Percentiles rank a stretch among this genome's conserved stretches.
These are phyloP conservation scores for Gobio occitaniae DNA, from an alignment of 2,797 vertebrate genomes.

Conservation along the genomic window DNA sequence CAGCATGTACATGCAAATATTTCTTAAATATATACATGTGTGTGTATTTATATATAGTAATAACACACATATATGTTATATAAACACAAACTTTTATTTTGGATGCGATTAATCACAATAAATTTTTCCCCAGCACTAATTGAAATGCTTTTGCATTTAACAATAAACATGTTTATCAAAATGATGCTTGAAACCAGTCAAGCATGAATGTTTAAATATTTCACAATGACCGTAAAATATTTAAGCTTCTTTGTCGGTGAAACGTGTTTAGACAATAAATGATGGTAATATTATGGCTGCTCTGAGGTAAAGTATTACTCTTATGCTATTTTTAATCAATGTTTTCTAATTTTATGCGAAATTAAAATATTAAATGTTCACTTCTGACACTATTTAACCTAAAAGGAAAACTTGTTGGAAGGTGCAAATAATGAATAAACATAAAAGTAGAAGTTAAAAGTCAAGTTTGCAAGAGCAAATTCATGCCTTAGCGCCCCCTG, in stretches of 20 bases:
- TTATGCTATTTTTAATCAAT: background rate
- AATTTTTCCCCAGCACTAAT: too few relatives aligned
- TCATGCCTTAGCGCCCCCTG: slow-evolving; percentile 58
- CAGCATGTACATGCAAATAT: too few relatives aligned
- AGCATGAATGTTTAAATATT: background rate
- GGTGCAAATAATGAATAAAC: background rate
- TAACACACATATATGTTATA: too few relatives aligned
- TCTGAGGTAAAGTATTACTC: background rate
- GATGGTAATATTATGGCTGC: background rate
- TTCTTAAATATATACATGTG: too few relatives aligned
- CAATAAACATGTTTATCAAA: background rate
- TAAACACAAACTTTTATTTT: too few relatives aligned
- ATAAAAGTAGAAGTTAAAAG: background rate
- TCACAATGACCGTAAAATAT: background rate
- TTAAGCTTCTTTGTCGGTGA: background rate
- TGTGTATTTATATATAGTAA: too few relatives aligned
- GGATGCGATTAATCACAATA: too few relatives aligned
- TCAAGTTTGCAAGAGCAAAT: background rate
- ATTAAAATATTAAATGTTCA: background rate
- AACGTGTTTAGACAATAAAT: background rate
- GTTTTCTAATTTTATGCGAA: background rate
- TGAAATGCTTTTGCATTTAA: background rate
- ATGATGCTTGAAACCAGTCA: background rate
- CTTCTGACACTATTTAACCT: background rate
- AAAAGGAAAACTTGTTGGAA: background rate